phyloP scores from a whole-genome alignment of 2,797 vertebrate species.

The Hipposideros larvatus region DNA sequence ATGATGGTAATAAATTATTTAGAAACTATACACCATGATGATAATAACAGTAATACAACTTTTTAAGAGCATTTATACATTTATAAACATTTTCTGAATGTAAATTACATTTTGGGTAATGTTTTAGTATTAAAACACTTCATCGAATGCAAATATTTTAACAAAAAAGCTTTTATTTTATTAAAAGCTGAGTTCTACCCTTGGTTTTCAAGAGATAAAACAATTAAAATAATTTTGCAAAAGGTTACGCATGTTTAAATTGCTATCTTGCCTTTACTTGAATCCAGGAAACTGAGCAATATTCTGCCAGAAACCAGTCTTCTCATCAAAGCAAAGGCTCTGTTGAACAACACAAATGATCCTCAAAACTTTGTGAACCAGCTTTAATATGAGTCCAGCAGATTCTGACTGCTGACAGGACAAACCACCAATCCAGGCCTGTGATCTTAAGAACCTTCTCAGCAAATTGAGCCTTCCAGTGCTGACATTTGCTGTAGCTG shows the following conservation, averaged over 20 bases:
- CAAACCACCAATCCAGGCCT: not conserved
- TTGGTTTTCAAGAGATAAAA: conserved; percentile 30
- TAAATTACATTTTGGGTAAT: not conserved
- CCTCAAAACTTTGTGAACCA: not conserved
- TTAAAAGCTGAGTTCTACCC: not conserved
- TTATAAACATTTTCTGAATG: conserved; percentile 9
- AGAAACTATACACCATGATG: not conserved
- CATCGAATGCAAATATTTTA: conserved; percentile 45
- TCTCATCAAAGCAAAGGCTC: conserved; percentile 6
- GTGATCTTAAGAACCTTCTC: conserved; percentile 48
- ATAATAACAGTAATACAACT: not conserved
- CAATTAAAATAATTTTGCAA: conserved; percentile 33
- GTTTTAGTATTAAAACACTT: conserved; percentile 3
- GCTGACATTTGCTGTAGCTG: not conserved
- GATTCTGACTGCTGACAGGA: not conserved
- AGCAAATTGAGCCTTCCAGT: conserved; percentile 30
- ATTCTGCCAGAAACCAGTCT: not conserved
- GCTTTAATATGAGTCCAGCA: not conserved
- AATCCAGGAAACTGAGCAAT: not conserved
- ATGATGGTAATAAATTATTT: not conserved
- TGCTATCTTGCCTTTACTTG: not conserved
- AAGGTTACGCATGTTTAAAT: not conserved
- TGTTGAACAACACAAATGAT: not conserved
- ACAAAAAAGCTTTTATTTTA: not conserved
- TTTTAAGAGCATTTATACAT: not conserved